Base-by-base conservation (phyloP, 2,888 invertebrate species). In the Panzeria rudis region DNA sequence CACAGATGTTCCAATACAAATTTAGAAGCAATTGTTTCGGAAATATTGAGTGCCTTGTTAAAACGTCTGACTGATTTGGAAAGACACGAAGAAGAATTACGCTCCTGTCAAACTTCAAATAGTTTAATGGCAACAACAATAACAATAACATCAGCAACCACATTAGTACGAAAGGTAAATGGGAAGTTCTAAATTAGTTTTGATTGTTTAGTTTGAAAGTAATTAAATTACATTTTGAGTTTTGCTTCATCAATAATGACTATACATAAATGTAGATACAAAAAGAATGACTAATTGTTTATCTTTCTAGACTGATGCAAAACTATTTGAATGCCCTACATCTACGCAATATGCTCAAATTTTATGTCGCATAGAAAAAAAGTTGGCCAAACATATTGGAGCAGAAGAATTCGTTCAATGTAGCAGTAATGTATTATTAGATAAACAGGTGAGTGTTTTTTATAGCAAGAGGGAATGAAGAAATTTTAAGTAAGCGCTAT, bases 21-120 rank as follows among this genome's bases (percentile, higher is more conserved):
- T 89, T 90, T 92, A 89, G 92, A 92, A 89, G 91, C 89, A 88
- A 89, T 90, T 89, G 92, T 93, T 88, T 93, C 93, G 86, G 91
- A 92, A 91, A 90, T 92, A 91, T 89, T 93, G 91, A 92, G 93
- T 93, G 93, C 92, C 92, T 93, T 93, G 92, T 91, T 93, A 89
- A 92, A 92, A 89, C 92, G 92, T 88, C 89, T 93, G 92, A 93
- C 93, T 90, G 92, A 93, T 90, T 91, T 93, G 90, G 92, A 93
- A 89, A 90, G 89, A 89, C 92, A 92, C 87, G 92, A 92, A 89
- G 91, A 91, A 89, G 91, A 92, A 88, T 88, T 92, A 86, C 92
- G 92, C 88, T 91, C 92, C 88, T 92, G 92, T 88, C 92, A 92
- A 89, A 89, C 89, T 84, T 89, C 88, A 87, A 89, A 86, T 79